These are phyloP conservation scores for Drosophila kuntzei DNA, from an alignment of 2,888 invertebrate species.

Conservation along the genomic window DNA sequence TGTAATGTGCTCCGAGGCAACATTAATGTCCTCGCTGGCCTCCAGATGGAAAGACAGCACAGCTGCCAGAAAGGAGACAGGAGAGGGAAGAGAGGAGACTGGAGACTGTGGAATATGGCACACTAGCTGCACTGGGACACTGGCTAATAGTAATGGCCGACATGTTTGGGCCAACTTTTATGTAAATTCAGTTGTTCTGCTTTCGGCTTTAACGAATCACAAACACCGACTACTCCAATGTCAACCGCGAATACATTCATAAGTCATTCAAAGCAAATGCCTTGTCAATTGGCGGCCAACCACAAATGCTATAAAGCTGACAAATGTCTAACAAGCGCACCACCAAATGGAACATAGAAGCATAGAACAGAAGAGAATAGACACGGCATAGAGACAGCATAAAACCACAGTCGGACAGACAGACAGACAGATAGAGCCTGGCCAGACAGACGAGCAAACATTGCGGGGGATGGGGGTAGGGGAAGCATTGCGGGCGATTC, in stretches of 20 bases:
- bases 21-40: slow-evolving; percentile 48
- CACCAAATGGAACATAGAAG: slow-evolving; percentile 1
- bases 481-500: slow-evolving; percentile 6
- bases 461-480: not conserved
- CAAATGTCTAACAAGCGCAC: slow-evolving; percentile 72
- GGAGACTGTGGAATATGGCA: slow-evolving; percentile 20
- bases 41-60: slow-evolving; percentile 8
- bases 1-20: slow-evolving; percentile 48
- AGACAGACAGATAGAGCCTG: slow-evolving; percentile 2
- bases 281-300: slow-evolving; percentile 76
- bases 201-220: slow-evolving; percentile 2
- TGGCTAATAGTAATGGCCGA: slow-evolving; percentile 24
- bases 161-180: slow-evolving; percentile 35
- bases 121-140: slow-evolving; percentile 21
- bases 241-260: slow-evolving; percentile 35
- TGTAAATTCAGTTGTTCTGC: slow-evolving; percentile 32
- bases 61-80: slow-evolving; percentile 1
- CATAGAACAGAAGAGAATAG: not conserved
- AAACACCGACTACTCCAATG: not conserved
- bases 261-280: slow-evolving; percentile 61
- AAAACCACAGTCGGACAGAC: slow-evolving; percentile 3
- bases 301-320: slow-evolving; percentile 78
- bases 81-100: not conserved
- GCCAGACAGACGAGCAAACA: slow-evolving; percentile 38
- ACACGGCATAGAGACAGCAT: slow-evolving; percentile 12